A percentile compares a stretch with the other conserved stretches of the same genome.
These are phyloP conservation scores for Diuraphis noxia DNA, from an alignment of 1,140 invertebrate species.

Conservation along the genomic window DNA sequence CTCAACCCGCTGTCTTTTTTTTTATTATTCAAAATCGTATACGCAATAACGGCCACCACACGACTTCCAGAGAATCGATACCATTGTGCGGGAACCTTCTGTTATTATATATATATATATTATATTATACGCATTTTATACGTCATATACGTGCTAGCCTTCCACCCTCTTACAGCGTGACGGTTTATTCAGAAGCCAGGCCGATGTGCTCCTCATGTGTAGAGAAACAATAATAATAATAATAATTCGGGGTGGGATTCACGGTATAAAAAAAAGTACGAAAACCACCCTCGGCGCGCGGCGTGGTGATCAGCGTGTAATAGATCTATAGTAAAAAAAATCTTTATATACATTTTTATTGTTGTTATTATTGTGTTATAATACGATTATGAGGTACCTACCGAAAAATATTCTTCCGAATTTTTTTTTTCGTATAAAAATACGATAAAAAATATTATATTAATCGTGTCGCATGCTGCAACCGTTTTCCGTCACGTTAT, in stretches of 20 bases:
- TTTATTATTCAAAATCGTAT: conserved; percentile 22
- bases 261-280: conserved; percentile 13
- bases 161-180: not conserved
- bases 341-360: not conserved
- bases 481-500: not conserved
- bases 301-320: conserved; percentile 33
- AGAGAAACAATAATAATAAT: conserved; percentile 32
- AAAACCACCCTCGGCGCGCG: not conserved
- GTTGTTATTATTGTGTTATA: conserved; percentile 15
- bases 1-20: not conserved
- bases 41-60: conserved; percentile 12
- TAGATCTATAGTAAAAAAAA: conserved; percentile 23
- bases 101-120: not conserved
- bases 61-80: conserved; percentile 15
- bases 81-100: conserved; percentile 7
- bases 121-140: not conserved
- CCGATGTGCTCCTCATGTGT: not conserved
- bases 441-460: not conserved
- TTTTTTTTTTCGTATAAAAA: conserved; percentile 13
- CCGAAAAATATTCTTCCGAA: not conserved
- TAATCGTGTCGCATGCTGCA: not conserved
- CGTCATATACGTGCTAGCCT: not conserved
- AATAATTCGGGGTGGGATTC: conserved; percentile 19
- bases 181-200: not conserved
- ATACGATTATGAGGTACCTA: not conserved